These are phyloP conservation scores for Tortricodes alternella DNA, from an alignment of 2,888 invertebrate species.

Conservation along the genomic window DNA sequence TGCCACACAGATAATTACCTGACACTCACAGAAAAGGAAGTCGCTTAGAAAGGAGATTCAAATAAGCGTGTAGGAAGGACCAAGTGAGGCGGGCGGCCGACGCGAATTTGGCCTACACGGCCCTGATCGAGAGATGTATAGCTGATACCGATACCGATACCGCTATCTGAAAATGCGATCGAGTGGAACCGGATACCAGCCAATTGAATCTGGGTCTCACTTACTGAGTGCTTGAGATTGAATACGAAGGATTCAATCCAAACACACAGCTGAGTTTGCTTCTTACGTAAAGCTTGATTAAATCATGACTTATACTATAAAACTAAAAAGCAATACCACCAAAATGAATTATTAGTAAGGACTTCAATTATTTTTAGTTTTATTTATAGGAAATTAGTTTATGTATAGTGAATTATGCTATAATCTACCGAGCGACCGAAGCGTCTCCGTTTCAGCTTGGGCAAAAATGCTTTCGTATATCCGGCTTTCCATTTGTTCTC, in stretches of 20 bases:
- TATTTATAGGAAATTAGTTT: too few relatives aligned
- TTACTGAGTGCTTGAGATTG: constrained; percentile 48
- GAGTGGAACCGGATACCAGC: constrained; percentile 60
- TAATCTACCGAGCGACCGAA: too few relatives aligned
- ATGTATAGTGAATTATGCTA: too few relatives aligned
- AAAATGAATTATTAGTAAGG: too few relatives aligned
- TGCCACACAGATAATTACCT: constrained; percentile 83
- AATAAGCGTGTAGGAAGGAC: constrained; percentile 77
- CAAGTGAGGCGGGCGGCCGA: constrained; percentile 56
- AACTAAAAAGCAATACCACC: too few relatives aligned
- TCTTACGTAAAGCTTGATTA: constrained; percentile 6
- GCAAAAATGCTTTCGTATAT: too few relatives aligned
- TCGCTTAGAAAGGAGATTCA: constrained; percentile 77
- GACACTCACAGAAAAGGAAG: constrained; percentile 83
- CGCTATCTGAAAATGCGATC: constrained; percentile 61
- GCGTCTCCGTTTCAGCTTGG: too few relatives aligned
- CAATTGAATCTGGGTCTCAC: constrained; percentile 58
- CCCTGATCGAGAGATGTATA: constrained; percentile 65
- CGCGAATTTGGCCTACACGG: constrained; percentile 43
- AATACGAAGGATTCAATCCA: constrained; percentile 32
- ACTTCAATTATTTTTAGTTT: too few relatives aligned
- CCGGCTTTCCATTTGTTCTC: too few relatives aligned
- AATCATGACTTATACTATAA: not conserved
- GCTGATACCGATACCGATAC: constrained; percentile 50
- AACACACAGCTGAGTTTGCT: constrained; percentile 21